Base-by-base conservation (phyloP, 2,113 vertebrate genomes). In the Speoplatyrhinus poulsoni region DNA sequence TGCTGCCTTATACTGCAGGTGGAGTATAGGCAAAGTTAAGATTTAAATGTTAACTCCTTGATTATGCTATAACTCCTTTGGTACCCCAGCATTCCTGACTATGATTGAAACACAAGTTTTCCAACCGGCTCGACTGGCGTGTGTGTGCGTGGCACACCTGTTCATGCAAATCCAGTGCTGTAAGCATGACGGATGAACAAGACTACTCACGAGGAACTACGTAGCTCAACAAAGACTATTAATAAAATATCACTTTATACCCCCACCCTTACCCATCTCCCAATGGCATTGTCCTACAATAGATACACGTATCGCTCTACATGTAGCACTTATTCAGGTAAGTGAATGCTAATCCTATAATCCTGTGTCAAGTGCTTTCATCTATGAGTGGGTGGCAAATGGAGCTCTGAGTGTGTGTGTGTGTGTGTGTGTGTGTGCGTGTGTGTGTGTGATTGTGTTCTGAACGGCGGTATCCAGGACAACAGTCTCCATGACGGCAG, bases 261-360 rank as follows among this genome's bases (percentile, higher is more conserved):
- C 26, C 26, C 41, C 60, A 70, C 55, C 47, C n/a, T 17, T 2
- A 2, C 26, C 26, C 26, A 26, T 26, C 26, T 26, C 26, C n/a
- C 9, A 12, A 56, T 16, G 9, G 26, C 65, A 50, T 19, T 58
- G 49, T 15, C 58, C 8, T 8, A 6, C 69, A 66, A 74, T 50
- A 57, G 19, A 36, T 62, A 62, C 59, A 59, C 46, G 59, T 26
- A 26, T 36, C 12, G 60, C 60, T 73, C 59, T 62, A 68, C 46
- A 72, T 50, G 12, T 65, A 67, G 79, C 72, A 50, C 80, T 75
- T 79, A 77, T 79, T 83, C 84, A 87, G 79, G 79, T 85, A 82
- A 80, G 67, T 81, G 75, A 87, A 55, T 57, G 60, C 69, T 89
- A 85, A 90, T 88, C 84, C 87, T 85, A 67, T 87, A 88, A 90